These are phyloP conservation scores for Dendronephthya gigantea DNA, from an alignment of 64 coral and sea anemone species.

Conservation along the genomic window DNA sequence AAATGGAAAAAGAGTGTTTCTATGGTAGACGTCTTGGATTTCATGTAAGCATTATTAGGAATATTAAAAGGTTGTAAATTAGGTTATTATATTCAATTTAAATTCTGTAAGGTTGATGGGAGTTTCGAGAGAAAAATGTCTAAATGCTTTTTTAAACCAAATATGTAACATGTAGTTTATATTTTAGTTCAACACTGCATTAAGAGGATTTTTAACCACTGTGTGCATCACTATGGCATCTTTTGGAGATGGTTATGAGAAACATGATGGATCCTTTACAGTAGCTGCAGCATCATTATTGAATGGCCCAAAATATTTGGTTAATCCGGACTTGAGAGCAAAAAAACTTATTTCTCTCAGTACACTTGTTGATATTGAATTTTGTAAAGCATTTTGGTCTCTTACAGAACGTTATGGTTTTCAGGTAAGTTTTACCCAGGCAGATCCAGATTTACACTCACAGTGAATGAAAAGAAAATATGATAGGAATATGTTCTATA, in stretches of 20 bases:
- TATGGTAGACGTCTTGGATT: conserved; percentile 85
- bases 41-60: too few relatives aligned
- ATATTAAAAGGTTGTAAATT: too few relatives aligned
- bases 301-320: conserved; percentile 75
- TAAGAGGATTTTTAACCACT: conserved; percentile 64
- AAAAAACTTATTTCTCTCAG: conserved; percentile 79
- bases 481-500: too few relatives aligned
- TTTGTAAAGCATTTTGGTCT: conserved; percentile 96
- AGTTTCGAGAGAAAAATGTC: too few relatives aligned
- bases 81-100: too few relatives aligned
- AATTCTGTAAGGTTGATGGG: too few relatives aligned
- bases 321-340: conserved; percentile 93
- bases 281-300: conserved; percentile 58
- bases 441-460: background rate
- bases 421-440: conserved; percentile 36
- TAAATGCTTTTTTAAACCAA: too few relatives aligned
- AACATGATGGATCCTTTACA: conserved; percentile 47
- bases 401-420: conserved; percentile 82
- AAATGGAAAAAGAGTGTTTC: conserved; percentile 85
- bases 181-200: conserved; percentile 49
- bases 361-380: conserved; percentile 71
- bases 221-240: conserved; percentile 95
- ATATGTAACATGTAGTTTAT: background rate
- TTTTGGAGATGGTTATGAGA: conserved; percentile 88
- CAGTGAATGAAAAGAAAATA: too few relatives aligned